phyloP scores from a whole-genome alignment of 2,888 invertebrate species.

The Herminia tarsipennalis region DNA sequence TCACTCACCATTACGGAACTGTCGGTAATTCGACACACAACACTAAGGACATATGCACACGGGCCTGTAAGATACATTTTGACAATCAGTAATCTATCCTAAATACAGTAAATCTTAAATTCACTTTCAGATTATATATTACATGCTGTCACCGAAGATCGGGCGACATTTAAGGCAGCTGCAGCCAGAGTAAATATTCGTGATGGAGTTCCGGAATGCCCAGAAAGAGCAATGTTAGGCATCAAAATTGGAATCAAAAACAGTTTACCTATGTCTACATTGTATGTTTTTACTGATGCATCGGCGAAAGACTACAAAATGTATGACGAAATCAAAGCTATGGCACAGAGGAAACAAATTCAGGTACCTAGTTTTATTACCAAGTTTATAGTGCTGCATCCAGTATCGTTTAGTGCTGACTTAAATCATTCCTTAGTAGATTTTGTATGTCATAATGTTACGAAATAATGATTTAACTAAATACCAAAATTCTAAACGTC shows the following conservation, averaged over 20 bases:
- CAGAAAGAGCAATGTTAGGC: conserved; percentile 62
- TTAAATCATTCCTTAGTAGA: too few relatives aligned
- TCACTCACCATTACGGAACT: too few relatives aligned
- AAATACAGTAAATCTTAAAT: background rate
- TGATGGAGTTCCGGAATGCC: conserved; percentile 55
- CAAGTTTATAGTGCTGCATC: too few relatives aligned
- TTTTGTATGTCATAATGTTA: too few relatives aligned
- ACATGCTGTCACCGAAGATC: conserved; percentile 46
- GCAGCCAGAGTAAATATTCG: conserved; percentile 37
- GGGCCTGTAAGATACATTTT: background rate
- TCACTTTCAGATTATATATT: conserved; percentile 40
- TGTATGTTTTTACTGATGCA: conserved; percentile 72
- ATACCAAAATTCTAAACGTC: too few relatives aligned
- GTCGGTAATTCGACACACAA: too few relatives aligned
- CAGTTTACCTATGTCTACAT: conserved; percentile 55
- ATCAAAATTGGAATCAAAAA: conserved; percentile 54
- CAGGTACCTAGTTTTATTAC: conserved; percentile 58
- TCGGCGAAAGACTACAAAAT: conserved; percentile 53
- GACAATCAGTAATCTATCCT: background rate
- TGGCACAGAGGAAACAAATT: conserved; percentile 53
- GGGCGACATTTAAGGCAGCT: conserved; percentile 45
- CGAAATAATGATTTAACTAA: too few relatives aligned
- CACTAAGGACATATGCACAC: too few relatives aligned
- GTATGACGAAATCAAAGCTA: conserved; percentile 48
- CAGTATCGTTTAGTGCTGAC: too few relatives aligned